Conservation (phyloP, 1,140 invertebrate species). For the Nebria ingens region DNA sequence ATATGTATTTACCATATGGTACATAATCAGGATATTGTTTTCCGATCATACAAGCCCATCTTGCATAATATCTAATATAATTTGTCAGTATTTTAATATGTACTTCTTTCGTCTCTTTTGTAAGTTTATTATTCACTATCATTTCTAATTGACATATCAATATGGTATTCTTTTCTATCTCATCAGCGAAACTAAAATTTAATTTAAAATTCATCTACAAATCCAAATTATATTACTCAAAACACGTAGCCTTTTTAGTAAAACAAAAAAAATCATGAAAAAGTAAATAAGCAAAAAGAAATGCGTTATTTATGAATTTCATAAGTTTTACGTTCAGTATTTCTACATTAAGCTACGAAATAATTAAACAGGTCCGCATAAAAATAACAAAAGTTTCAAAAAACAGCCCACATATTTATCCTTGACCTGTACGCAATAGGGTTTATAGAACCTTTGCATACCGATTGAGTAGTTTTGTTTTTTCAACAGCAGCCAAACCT, state of each 20-base stretch:
- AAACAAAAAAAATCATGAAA: no score
- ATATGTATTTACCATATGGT: conserved; percentile 14
- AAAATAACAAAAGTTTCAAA: no score
- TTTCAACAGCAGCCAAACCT: background rate
- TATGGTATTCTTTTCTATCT: conserved; percentile 21
- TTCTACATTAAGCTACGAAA: no score
- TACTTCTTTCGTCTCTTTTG: conserved; percentile 23
- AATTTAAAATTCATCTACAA: background rate
- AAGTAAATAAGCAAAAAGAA: no score
- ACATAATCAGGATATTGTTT: conserved; percentile 29
- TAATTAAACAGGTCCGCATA: no score
- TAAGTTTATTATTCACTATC: conserved; percentile 20
- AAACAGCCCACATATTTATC: background rate
- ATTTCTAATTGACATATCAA: conserved; percentile 27
- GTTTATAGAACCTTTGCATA: no score
- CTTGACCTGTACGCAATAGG: background rate
- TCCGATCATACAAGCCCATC: conserved; percentile 29
- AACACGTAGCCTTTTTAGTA: no score
- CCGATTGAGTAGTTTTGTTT: background rate
- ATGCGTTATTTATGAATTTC: no score
- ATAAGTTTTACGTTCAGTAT: no score
- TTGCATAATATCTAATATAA: conserved; percentile 27
- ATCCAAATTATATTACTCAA: no score
- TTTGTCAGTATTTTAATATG: conserved; percentile 19
- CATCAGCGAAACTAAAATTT: conserved; percentile 21